These are phyloP conservation scores for Psophia crepitans DNA, from an alignment of 2,113 vertebrate genomes.

Conservation along the genomic window DNA sequence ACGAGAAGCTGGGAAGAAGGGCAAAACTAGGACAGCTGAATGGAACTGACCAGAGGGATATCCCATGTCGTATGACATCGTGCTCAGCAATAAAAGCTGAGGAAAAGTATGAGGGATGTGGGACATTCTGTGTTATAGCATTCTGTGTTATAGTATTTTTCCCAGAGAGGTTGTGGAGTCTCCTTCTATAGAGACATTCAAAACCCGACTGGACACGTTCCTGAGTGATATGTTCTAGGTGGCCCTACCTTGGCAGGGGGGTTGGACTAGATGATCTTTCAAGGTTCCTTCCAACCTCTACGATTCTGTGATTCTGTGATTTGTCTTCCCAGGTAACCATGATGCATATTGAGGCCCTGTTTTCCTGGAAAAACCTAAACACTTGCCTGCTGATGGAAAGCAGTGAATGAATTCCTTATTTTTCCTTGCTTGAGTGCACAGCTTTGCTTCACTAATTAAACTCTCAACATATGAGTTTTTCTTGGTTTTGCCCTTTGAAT, in stretches of 20 bases:
- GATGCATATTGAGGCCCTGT: not conserved
- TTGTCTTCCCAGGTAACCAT: not conserved
- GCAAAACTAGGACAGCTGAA: not conserved
- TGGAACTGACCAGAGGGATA: not conserved
- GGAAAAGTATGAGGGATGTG: not conserved
- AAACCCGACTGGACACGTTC: no score
- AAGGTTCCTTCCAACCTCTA: no score
- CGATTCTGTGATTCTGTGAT: no score
- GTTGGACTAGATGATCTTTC: no score
- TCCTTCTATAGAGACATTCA: no score
- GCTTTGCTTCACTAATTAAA: not conserved
- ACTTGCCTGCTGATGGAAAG: not conserved
- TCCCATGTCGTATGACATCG: not conserved
- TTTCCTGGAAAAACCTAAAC: not conserved
- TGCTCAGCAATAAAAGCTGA: not conserved
- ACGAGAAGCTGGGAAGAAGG: not conserved
- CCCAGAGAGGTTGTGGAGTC: no score
- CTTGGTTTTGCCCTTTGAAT: not conserved
- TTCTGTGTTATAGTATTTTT: no score
- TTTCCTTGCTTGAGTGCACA: not conserved
- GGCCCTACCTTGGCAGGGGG: no score
- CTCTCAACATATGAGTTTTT: not conserved
- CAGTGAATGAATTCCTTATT: not conserved
- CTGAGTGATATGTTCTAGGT: no score
- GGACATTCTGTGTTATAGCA: not conserved